Percentiles rank a stretch among this genome's conserved stretches.
phyloP scores from a whole-genome alignment of 37 sponge, comb jelly and placozoan species.

The Spongilla lacustris region DNA sequence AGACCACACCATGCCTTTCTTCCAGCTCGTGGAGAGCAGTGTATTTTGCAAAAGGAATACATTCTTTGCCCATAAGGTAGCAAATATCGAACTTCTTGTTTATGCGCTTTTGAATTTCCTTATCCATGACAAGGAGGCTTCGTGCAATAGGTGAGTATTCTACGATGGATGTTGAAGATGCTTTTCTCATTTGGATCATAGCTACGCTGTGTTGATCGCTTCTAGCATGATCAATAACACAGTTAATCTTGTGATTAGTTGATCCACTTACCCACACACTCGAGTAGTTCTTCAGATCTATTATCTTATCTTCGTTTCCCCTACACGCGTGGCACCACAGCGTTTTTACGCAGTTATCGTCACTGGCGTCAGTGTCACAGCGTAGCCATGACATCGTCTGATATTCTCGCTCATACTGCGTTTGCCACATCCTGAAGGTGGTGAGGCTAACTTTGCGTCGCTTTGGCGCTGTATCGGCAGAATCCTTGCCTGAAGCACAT shows the following conservation, averaged over 20 bases:
- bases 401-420: conserved; percentile 28
- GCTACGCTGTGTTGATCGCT: conserved; percentile 53
- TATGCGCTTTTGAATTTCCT: conserved; percentile 9
- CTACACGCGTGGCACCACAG: conserved; percentile 61
- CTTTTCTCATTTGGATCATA: conserved; percentile 39
- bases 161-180: conserved; percentile 14
- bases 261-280: conserved; percentile 66
- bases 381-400: conserved; percentile 48
- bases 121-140: conserved; percentile 28
- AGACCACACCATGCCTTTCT: conserved; percentile 49
- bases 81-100: conserved; percentile 52
- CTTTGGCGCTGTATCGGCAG: background rate
- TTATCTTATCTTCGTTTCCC: conserved; percentile 38
- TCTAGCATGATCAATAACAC: conserved; percentile 59
- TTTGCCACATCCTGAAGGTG: conserved; percentile 66
- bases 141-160: conserved; percentile 44
- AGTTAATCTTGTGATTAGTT: conserved; percentile 66
- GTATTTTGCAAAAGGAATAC: conserved; percentile 53
- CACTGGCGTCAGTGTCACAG: conserved; percentile 18
- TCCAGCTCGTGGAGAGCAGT: conserved; percentile 41
- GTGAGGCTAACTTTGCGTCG: conserved; percentile 28
- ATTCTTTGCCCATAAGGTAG: conserved; percentile 34
- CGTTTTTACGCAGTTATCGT: no score
- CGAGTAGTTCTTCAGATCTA: conserved; percentile 48
- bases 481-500: background rate